These are phyloP conservation scores for Phalacrocorax brasilianus DNA, from an alignment of 2,113 vertebrate species.

Conservation along the genomic window DNA sequence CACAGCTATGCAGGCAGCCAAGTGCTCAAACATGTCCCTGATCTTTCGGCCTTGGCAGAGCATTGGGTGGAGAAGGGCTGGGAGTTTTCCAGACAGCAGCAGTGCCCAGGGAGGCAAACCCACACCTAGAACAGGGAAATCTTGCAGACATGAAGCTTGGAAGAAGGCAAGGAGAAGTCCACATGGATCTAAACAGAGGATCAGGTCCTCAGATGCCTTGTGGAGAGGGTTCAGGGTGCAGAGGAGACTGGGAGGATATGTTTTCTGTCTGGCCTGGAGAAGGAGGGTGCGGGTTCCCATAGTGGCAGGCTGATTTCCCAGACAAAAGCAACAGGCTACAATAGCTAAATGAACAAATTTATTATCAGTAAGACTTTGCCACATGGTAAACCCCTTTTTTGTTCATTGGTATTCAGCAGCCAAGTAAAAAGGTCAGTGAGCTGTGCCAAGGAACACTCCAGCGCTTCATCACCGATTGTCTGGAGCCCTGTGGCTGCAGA, in stretches of 20 bases:
- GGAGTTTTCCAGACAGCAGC: background rate
- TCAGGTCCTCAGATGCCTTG: background rate
- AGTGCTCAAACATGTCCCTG: background rate
- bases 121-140: background rate
- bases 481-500: background rate
- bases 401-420: background rate
- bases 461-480: accelerated
- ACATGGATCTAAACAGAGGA: background rate
- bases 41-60: background rate
- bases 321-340: background rate
- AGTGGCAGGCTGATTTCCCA: background rate
- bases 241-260: background rate
- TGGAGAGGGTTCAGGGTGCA: background rate
- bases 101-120: too few species aligned
- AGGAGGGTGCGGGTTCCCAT: background rate
- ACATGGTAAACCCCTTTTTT: background rate
- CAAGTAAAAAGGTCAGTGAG: background rate
- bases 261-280: background rate
- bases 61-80: background rate
- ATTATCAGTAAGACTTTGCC: background rate
- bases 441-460: background rate
- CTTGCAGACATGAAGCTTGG: background rate
- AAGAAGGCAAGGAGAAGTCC: background rate
- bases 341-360: background rate
- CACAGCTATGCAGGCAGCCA: background rate